A percentile compares a stretch with the other conserved stretches of the same genome.
Conservation (phyloP, 1,140 invertebrate species). For the Atta texana region DNA sequence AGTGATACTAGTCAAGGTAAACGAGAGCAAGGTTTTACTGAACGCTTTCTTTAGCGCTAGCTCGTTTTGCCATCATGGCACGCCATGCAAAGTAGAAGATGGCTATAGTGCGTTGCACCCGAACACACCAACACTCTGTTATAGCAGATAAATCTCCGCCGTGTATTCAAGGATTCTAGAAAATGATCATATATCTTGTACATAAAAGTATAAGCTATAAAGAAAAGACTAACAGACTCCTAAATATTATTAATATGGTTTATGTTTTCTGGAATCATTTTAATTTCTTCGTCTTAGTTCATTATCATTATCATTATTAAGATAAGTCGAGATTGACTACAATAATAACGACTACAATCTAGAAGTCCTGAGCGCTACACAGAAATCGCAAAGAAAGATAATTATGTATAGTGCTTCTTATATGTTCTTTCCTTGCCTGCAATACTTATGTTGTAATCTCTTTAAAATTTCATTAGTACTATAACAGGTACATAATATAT, state of each 20-base stretch:
- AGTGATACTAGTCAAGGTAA: slow-evolving; percentile 85
- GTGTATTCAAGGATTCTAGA: slow-evolving; percentile 35
- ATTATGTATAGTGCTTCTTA: slow-evolving; percentile 20
- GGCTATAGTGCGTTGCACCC: slow-evolving; percentile 34
- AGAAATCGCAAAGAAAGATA: neutral
- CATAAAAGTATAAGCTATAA: neutral
- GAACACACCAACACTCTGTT: slow-evolving; percentile 24
- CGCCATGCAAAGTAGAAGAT: slow-evolving; percentile 2
- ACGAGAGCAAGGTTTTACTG: slow-evolving; percentile 77
- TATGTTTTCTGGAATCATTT: neutral
- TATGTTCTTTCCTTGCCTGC: neutral
- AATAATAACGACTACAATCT: neutral
- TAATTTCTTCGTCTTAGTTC: neutral
- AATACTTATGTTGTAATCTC: slow-evolving; percentile 3
- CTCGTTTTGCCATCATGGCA: slow-evolving; percentile 62
- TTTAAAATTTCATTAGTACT: neutral
- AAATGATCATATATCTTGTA: neutral
- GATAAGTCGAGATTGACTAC: neutral
- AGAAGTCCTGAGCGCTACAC: slow-evolving; percentile 12
- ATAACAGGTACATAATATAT: neutral
- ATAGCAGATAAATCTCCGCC: neutral
- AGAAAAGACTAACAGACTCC: neutral
- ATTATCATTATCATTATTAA: neutral
- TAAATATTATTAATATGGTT: neutral
- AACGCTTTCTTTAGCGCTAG: slow-evolving; percentile 70